These are phyloP conservation scores for Eubasilissa regina DNA, from an alignment of 1,140 invertebrate genomes.

Conservation along the genomic window DNA sequence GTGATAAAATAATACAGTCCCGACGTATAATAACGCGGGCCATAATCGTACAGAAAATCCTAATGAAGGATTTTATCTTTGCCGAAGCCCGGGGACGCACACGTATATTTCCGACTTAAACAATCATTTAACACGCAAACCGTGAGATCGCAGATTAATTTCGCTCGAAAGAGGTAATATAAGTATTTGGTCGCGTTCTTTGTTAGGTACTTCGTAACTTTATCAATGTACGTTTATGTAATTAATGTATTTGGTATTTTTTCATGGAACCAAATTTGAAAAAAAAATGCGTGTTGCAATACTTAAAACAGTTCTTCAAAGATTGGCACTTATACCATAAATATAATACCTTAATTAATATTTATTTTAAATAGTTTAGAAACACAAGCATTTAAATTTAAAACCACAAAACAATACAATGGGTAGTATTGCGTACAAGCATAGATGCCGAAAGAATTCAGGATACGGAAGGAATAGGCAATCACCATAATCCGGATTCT, in stretches of 20 bases:
- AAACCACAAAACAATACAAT: no score
- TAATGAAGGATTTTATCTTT: conserved; percentile 36
- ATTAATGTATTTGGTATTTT: not conserved
- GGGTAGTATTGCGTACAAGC: no score
- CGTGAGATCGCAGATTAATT: conserved; percentile 29
- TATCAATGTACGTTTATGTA: conserved; percentile 6
- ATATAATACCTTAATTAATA: no score
- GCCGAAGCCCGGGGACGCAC: not conserved
- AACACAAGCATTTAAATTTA: no score
- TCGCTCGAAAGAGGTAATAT: conserved; percentile 12
- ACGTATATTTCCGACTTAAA: not conserved
- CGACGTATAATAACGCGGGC: conserved; percentile 6
- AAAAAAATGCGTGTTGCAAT: no score
- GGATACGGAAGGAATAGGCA: no score
- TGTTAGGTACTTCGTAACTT: conserved; percentile 6
- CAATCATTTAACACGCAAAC: conserved; percentile 33
- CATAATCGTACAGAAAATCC: conserved; percentile 25
- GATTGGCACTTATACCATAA: no score
- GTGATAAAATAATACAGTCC: not conserved
- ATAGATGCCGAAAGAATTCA: no score
- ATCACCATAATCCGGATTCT: no score
- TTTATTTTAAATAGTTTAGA: no score
- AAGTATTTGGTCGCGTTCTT: conserved; percentile 1
- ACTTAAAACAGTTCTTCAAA: no score
- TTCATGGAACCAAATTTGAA: no score